Percentiles rank a stretch among this genome's conserved stretches.
Conservation (phyloP, 2,888 invertebrate species). For the Morinoia aosen region DNA sequence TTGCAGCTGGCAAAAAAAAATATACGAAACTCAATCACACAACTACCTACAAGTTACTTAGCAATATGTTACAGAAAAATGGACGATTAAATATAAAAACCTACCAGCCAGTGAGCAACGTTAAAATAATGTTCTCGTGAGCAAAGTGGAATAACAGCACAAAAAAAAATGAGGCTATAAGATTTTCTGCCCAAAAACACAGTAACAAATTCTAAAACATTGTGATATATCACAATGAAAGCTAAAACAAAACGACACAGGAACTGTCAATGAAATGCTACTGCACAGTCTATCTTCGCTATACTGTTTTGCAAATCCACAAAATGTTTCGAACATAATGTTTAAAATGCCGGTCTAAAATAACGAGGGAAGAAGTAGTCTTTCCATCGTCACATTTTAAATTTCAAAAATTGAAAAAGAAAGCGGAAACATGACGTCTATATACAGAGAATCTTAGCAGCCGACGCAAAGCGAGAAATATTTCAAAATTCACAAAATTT, state of each 20-base stretch:
- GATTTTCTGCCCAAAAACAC: conserved; percentile 4
- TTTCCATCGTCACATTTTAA: background rate
- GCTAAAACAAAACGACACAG: conserved; percentile 7
- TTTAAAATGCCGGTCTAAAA: background rate
- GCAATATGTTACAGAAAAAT: background rate
- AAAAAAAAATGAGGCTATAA: background rate
- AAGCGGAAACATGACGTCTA: background rate
- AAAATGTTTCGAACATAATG: background rate
- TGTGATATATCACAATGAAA: background rate
- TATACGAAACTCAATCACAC: background rate
- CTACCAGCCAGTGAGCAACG: background rate
- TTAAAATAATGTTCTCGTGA: background rate
- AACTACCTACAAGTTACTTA: background rate
- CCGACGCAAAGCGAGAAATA: background rate
- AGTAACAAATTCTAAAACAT: background rate
- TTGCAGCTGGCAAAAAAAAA: background rate
- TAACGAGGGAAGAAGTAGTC: background rate
- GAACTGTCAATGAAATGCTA: conserved; percentile 23
- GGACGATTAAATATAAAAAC: background rate
- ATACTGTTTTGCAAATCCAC: conserved; percentile 4
- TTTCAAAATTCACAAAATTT: background rate
- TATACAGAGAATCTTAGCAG: background rate
- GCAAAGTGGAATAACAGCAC: background rate
- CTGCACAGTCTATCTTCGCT: background rate
- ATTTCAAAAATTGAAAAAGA: background rate